Base-by-base conservation (phyloP, 1,140 invertebrate species). In the Meteorus sp. region DNA sequence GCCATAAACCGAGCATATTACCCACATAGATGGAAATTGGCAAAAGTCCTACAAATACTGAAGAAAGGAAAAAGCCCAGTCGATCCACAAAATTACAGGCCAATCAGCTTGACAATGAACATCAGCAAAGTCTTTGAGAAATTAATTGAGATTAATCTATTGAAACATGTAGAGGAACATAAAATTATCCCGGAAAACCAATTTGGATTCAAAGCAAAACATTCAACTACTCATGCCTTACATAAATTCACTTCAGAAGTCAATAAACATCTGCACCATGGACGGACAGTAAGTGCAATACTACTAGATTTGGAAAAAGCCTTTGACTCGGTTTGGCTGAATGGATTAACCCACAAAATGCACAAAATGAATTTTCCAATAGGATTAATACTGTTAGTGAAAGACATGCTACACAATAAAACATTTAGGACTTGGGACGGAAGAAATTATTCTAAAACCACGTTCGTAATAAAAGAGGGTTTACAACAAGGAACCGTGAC, bases 91-190 rank as follows among this genome's bases (percentile, higher is more conserved):
- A 54, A 53, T 19, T 68, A 66, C 20, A 13, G 63, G 20, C 65
- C 67, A 1, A 70, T 72, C 2, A 66, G 60, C 47, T 48, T 66
- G 6, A 60, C 59, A 2, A 41, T 60, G 4, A 59, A 22, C 25
- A 35, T 54, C n/a, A 65, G 66, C 11, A 76, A 50, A 31, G 47
- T 31, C 3, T 50, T 17, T 33, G 25, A 50, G 33, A 17, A 11
- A 1, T 5, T 50, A 17, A 50, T 50, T 3, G 33, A 50, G 8
- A 31, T 3, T 39, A 3, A 3, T 15, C 4, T 19, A 25, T 11
- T 15, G 3, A 13, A 31, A 50, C 13, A 13, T 31, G 1, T 7
- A 9, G 13, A 50, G 5, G n/a, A 2, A 15, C 11, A 50, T n/a
- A 29, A 35, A 37, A 35, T 52, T 2, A 52, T 35, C 4, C 48